Evolutionary conservation across 1,140 invertebrate genomes (phyloP).

Genomic region (Lethrus apterus): DNA sequence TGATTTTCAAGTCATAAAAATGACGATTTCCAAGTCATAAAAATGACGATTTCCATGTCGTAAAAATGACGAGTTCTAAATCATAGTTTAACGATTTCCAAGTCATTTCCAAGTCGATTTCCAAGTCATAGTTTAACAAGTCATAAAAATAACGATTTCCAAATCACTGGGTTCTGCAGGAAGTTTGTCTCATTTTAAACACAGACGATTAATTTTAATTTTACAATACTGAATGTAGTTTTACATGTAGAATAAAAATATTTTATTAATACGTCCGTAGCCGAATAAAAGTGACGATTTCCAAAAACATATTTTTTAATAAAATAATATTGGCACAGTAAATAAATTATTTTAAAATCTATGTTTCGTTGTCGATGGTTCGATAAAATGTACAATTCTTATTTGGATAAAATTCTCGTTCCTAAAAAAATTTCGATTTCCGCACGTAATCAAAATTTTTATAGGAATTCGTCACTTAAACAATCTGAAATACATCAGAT

Average conservation of each 20-base stretch:
- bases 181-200: conserved; percentile 79
- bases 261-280: no score
- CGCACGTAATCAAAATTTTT: conserved; percentile 2
- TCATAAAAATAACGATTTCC: no score
- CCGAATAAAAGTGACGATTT: no score
- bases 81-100: no score
- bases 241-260: no score
- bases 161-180: conserved; percentile 83
- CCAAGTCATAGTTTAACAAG: no score
- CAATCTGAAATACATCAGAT: background rate
- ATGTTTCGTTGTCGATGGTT: background rate
- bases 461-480: background rate
- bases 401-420: background rate
- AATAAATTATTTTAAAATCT: background rate
- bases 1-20: no score
- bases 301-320: conserved; percentile 2
- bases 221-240: no score
- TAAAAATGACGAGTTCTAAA: no score
- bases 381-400: conserved; percentile 6
- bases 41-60: no score
- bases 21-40: no score
- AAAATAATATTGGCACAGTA: conserved; percentile 2
- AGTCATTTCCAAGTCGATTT: no score
- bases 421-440: conserved; percentile 1
- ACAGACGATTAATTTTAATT: conserved; percentile 47